Percentiles rank a stretch among this genome's conserved stretches.
Conservation (phyloP, 2,113 vertebrate genomes). For the Oreochromis aureus region DNA sequence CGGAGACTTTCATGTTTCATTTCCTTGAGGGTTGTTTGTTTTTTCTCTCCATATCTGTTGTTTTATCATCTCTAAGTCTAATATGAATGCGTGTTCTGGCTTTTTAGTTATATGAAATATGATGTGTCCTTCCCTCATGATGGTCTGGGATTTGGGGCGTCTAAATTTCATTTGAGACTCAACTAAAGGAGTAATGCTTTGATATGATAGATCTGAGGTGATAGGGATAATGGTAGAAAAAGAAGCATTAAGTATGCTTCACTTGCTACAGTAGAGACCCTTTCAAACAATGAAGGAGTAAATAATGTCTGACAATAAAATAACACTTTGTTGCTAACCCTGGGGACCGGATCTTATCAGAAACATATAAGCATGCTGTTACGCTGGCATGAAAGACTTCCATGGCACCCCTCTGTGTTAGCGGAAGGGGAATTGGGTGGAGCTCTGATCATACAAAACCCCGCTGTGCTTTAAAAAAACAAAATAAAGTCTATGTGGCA, state of each 20-base stretch:
- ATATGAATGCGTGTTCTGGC: not conserved
- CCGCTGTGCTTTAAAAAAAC: not conserved
- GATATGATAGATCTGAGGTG: not conserved
- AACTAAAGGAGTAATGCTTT: not conserved
- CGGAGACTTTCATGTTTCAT: not conserved
- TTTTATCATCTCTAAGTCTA: not conserved
- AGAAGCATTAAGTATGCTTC: not conserved
- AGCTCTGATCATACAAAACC: not conserved
- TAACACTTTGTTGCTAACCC: not conserved
- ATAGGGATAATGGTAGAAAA: not conserved
- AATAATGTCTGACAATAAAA: not conserved
- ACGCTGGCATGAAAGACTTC: not conserved
- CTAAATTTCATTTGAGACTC: not conserved
- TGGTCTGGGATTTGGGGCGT: not conserved
- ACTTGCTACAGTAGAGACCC: not conserved
- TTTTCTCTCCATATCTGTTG: not conserved
- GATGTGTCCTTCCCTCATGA: not conserved
- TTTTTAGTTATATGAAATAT: not conserved
- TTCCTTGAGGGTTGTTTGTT: not conserved
- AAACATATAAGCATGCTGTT: not conserved
- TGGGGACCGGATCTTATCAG: not conserved
- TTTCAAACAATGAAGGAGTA: not conserved
- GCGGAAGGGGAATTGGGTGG: not conserved
- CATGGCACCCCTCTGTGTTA: not conserved
- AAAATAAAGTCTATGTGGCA: not conserved